Percentiles rank a stretch among this genome's conserved stretches.
Evolutionary conservation across 2,888 invertebrate species (phyloP).

Genomic region (Pomacea canaliculata): DNA sequence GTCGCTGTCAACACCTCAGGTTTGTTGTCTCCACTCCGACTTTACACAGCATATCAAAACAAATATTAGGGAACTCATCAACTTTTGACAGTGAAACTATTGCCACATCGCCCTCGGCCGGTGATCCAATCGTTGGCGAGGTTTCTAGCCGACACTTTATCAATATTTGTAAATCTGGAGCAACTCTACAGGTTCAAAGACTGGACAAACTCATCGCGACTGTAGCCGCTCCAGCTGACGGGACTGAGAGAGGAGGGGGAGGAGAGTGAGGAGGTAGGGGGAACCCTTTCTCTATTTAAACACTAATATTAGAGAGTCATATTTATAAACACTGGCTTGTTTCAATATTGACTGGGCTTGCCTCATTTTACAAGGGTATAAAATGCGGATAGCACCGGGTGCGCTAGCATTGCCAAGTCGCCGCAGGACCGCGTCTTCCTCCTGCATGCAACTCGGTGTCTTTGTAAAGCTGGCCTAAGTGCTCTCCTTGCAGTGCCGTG

Average conservation of each 20-base stretch:
- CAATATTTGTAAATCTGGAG: constrained; percentile 29
- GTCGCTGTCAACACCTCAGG: constrained; percentile 23
- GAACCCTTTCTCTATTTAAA: constrained; percentile 35
- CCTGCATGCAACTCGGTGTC: not conserved
- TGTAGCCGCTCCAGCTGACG: constrained; percentile 6
- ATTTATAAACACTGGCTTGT: constrained; percentile 38
- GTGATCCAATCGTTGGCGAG: constrained; percentile 20
- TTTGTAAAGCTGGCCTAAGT: not conserved
- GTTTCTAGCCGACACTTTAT: constrained; percentile 23
- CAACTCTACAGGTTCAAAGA: constrained; percentile 25
- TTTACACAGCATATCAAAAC: constrained; percentile 28
- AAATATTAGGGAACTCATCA: constrained; percentile 29
- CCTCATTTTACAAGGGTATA: constrained; percentile 25
- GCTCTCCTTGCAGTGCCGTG: not conserved
- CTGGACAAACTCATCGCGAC: constrained; percentile 24
- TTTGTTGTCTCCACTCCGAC: constrained; percentile 17
- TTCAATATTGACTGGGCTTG: constrained; percentile 35
- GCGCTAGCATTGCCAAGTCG: too few species aligned
- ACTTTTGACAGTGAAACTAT: constrained; percentile 29
- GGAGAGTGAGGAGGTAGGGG: constrained; percentile 2
- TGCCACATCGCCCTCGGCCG: constrained; percentile 15
- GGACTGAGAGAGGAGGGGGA: not conserved
- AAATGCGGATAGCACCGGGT: constrained; percentile 13
- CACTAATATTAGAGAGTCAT: constrained; percentile 40
- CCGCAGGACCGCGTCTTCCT: not conserved